phyloP scores from a whole-genome alignment of 2,888 invertebrate genomes.

The Acleris literana region DNA sequence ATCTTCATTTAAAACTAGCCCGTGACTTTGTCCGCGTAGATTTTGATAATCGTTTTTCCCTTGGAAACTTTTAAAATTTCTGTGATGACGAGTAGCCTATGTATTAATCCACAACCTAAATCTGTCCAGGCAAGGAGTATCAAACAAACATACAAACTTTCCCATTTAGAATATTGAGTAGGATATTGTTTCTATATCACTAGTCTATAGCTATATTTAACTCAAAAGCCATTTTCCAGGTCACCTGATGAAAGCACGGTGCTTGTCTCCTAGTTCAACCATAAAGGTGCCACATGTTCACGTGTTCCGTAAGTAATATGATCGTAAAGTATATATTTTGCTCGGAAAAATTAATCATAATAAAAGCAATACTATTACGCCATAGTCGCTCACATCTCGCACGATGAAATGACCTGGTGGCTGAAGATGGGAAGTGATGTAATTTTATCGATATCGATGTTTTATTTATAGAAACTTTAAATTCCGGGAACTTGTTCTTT shows the following conservation, averaged over 20 bases:
- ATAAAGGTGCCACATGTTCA: conserved; percentile 34
- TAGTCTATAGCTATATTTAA: too few relatives aligned
- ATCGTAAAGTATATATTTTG: conserved; percentile 35
- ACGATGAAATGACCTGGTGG: conserved; percentile 29
- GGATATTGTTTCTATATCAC: too few relatives aligned
- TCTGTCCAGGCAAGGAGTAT: too few relatives aligned
- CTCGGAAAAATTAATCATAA: conserved; percentile 37
- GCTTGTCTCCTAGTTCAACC: conserved; percentile 14
- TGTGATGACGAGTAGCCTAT: too few relatives aligned
- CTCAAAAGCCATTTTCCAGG: not conserved
- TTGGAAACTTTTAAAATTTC: too few relatives aligned
- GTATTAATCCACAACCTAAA: too few relatives aligned
- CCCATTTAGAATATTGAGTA: too few relatives aligned
- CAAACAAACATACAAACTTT: too few relatives aligned
- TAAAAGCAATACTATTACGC: conserved; percentile 35
- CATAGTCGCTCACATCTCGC: conserved; percentile 31
- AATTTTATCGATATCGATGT: conserved; percentile 16
- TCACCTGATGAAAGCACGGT: conserved; percentile 12
- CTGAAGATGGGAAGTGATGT: conserved; percentile 16
- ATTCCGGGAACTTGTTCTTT: not conserved
- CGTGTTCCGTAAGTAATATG: conserved; percentile 34
- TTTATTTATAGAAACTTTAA: not conserved
- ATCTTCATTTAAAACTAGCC: too few relatives aligned
- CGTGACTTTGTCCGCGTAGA: too few relatives aligned
- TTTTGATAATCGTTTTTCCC: too few relatives aligned